Base-by-base conservation (phyloP, 2,797 vertebrate genomes). In the Ptychadena robeensis region DNA sequence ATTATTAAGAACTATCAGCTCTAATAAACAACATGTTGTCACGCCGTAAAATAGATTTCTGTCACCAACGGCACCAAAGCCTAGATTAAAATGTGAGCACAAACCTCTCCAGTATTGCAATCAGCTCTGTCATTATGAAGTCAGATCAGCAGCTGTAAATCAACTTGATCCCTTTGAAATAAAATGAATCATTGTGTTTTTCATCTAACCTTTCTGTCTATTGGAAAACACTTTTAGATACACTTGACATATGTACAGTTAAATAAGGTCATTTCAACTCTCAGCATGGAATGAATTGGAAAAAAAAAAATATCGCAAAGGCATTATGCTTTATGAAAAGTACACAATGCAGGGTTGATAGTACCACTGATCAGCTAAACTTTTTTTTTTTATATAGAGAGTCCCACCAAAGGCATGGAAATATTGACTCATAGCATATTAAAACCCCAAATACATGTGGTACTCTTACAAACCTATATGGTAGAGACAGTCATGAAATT, bases 191-290 rank as follows among this genome's bases (percentile, higher is more conserved):
- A 63, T 80, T 82, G 57, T 71, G 73, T 48, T 69, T 82, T 77
- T 82, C 81, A 82, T 77, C 73, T 76, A 82, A 82, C 72, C 81
- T 76, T 82, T 82, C 73, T 76, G 48, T 76, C 81, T 82, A 76
- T 82, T 76, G 81, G 81, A 82, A 82, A 82, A 76, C 81, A 82
- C 73, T 82, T 77, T 77, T 77, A 14, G 81, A 77, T 70, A 82
- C 73, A 71, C 66, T 77, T 82, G 81, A 82, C 73, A 77, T 64
- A 76, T 77, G 81, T 77, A 77, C 81, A 64, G 66, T 77, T 71
- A 70, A 82, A 82, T 82, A 77, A 77, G 66, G 73, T 82, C 81
- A 71, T 82, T 82, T 82, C 65, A 64, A 69, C 73, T 82, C 73
- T 70, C 81, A 30, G 73, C 9, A 67, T 63, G 10, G 73, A 77